Percentiles rank a stretch among this genome's conserved stretches.
Evolutionary conservation across 1,140 invertebrate genomes (phyloP).

Genomic region (Drosophila rhopaloa): DNA sequence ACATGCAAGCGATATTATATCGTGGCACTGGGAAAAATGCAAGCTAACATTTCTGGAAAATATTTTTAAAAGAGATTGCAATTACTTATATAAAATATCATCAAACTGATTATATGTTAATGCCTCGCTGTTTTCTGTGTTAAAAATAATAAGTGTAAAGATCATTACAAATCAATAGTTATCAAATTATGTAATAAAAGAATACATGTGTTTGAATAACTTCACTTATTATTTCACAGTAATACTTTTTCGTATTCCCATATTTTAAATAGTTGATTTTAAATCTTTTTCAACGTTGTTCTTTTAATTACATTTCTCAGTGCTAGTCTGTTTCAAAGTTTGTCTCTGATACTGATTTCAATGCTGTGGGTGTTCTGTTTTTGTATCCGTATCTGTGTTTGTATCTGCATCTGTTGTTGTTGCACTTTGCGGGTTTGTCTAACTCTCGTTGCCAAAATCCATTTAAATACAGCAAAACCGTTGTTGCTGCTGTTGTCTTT

Average conservation of each 20-base stretch:
- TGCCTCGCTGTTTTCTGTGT: no score
- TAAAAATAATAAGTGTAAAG: no score
- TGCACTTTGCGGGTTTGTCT: conserved; percentile 46
- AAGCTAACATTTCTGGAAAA: not conserved
- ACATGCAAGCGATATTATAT: conserved; percentile 51
- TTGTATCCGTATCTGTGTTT: conserved; percentile 13
- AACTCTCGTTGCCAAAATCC: conserved; percentile 75
- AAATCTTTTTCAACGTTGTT: not conserved
- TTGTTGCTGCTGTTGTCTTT: conserved; percentile 54
- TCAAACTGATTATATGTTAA: not conserved
- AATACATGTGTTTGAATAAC: no score
- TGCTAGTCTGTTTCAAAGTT: conserved; percentile 25
- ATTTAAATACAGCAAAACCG: conserved; percentile 69
- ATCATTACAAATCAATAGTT: no score
- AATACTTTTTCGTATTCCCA: no score
- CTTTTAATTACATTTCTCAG: conserved; percentile 4
- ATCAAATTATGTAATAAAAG: no score
- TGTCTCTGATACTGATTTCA: conserved; percentile 27
- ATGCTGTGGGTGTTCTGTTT: conserved; percentile 37
- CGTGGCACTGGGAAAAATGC: conserved; percentile 12
- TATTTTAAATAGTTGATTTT: no score
- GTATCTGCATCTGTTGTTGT: conserved; percentile 18
- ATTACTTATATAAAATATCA: not conserved
- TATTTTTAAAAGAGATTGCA: not conserved
- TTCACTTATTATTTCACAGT: no score